Conservation (phyloP, 1,140 invertebrate species). For the Neodiprion pinetum region DNA sequence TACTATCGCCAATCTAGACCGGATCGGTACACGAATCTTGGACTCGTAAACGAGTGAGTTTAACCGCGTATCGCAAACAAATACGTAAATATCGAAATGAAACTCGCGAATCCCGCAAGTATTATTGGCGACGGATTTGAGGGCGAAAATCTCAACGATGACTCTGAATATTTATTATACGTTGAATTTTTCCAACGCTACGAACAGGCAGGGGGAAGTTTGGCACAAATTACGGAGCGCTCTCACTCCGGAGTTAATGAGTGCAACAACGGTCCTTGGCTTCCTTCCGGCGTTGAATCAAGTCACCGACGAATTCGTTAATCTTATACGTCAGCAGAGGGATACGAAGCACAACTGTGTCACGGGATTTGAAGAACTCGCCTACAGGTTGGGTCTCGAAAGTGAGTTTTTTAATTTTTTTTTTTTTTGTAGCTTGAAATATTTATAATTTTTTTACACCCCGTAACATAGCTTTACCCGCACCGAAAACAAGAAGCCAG, state of each 20-base stretch:
- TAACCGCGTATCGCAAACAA: background rate
- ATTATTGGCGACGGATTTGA: background rate
- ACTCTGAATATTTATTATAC: background rate
- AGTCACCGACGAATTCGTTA: conserved; percentile 82
- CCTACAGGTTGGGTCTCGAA: conserved; percentile 81
- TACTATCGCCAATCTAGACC: conserved; percentile 76
- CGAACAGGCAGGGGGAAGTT: conserved; percentile 76
- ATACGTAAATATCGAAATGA: too few relatives aligned
- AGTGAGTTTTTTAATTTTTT: conserved; percentile 61
- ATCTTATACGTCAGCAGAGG: conserved; percentile 66
- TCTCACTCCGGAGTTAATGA: conserved; percentile 79
- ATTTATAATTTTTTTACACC: too few relatives aligned
- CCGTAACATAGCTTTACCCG: too few relatives aligned
- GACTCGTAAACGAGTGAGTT: conserved; percentile 82
- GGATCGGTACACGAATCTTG: conserved; percentile 80
- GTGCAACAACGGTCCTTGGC: conserved; percentile 75
- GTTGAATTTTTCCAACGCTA: conserved; percentile 32
- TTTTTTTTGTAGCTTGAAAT: background rate
- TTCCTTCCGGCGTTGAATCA: conserved; percentile 80
- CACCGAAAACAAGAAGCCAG: too few relatives aligned
- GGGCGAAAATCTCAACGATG: background rate
- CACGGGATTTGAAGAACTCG: conserved; percentile 73
- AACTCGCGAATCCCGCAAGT: too few relatives aligned
- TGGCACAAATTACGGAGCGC: conserved; percentile 79
- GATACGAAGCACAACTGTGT: conserved; percentile 56